A percentile compares a stretch with the other conserved stretches of the same genome.
These are phyloP conservation scores for Trachurus trachurus DNA, from an alignment of 2,797 vertebrate species.

Conservation along the genomic window DNA sequence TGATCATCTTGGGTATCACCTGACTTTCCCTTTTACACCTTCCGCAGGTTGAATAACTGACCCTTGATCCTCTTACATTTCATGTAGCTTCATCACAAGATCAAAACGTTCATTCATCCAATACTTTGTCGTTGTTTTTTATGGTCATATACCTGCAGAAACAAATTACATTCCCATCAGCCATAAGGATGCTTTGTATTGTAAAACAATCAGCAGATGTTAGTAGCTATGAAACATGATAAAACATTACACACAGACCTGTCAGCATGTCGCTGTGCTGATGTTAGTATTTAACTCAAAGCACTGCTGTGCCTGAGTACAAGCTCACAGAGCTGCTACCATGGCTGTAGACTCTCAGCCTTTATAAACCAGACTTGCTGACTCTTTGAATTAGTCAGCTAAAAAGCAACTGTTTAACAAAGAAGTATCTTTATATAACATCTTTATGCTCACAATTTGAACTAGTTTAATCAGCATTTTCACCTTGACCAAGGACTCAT, in stretches of 20 bases:
- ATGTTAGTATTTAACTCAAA: conserved; percentile 2
- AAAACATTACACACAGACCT: not conserved
- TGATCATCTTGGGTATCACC: not conserved
- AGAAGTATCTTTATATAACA: not conserved
- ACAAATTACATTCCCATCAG: not conserved
- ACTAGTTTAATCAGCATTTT: not conserved
- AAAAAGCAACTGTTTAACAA: not conserved
- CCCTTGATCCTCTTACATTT: not conserved
- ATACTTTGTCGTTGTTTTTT: not conserved
- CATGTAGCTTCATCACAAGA: not conserved
- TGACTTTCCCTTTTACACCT: not conserved
- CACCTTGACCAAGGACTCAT: not conserved
- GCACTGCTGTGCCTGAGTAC: not conserved
- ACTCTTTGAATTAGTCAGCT: not conserved
- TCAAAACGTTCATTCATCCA: not conserved
- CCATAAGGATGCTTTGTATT: not conserved
- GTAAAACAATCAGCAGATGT: too few species aligned
- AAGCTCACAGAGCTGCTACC: not conserved
- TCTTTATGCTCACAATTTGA: not conserved
- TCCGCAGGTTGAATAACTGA: not conserved
- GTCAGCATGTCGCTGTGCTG: not conserved
- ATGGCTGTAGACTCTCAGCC: not conserved
- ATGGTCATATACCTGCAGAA: too few species aligned
- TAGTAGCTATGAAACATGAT: not conserved
- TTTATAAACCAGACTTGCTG: not conserved